Conservation (phyloP, 1,140 invertebrate genomes). For the Magallana ariakensis region DNA sequence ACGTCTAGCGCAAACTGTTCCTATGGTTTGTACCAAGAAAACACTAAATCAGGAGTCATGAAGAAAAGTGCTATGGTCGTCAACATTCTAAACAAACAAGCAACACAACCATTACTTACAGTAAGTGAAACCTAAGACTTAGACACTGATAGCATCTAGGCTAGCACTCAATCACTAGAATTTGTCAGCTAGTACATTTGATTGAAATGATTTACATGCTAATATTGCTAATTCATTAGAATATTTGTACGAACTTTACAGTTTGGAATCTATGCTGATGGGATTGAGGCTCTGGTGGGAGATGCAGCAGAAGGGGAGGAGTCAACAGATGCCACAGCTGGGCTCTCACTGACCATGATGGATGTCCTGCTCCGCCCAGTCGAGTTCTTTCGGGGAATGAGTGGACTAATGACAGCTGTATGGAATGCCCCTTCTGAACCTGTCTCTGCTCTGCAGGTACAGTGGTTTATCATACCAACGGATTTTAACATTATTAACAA, state of each 20-base stretch:
- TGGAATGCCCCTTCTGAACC: slow-evolving; percentile 86
- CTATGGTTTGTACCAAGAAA: slow-evolving; percentile 77
- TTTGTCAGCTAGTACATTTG: neutral
- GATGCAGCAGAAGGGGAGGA: slow-evolving; percentile 66
- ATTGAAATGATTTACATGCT: neutral
- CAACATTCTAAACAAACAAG: slow-evolving; percentile 60
- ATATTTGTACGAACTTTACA: slow-evolving; percentile 74
- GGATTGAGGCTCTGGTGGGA: slow-evolving; percentile 84
- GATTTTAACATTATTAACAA: no score
- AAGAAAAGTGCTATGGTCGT: slow-evolving; percentile 78
- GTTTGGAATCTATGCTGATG: slow-evolving; percentile 90
- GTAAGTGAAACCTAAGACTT: slow-evolving; percentile 59
- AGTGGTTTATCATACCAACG: neutral
- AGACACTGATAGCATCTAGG: neutral
- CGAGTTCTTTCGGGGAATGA: slow-evolving; percentile 90
- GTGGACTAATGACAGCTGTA: slow-evolving; percentile 93
- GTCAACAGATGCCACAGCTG: slow-evolving; percentile 85
- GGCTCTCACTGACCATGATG: slow-evolving; percentile 90
- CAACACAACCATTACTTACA: slow-evolving; percentile 69
- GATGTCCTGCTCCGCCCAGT: slow-evolving; percentile 90
- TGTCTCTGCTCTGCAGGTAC: slow-evolving; percentile 89
- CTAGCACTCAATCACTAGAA: neutral
- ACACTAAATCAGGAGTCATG: slow-evolving; percentile 74
- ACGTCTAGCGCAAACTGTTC: slow-evolving; percentile 71
- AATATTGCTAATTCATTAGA: neutral